Evolutionary conservation across 2,797 vertebrate genomes (phyloP).

Genomic region (Cephalopachus bancanus): DNA sequence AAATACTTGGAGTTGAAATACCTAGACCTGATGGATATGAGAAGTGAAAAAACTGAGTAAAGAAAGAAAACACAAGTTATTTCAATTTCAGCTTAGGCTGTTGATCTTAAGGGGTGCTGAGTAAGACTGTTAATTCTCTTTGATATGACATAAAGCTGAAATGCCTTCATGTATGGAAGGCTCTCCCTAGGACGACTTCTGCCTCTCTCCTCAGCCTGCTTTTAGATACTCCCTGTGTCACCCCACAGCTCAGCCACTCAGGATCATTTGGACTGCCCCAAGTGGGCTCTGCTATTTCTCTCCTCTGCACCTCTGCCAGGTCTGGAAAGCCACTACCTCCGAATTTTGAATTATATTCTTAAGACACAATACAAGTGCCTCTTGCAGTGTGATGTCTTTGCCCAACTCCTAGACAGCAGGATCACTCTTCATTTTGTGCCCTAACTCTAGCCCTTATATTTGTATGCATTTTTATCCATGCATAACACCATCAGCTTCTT

Average conservation of each 20-base stretch:
- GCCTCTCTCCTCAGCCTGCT: neutral
- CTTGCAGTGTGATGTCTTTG: neutral
- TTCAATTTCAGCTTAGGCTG: constrained; percentile 2
- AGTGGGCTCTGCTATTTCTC: neutral
- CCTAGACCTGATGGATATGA: neutral
- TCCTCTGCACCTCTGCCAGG: neutral
- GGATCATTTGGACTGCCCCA: neutral
- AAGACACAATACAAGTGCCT: constrained; percentile 21
- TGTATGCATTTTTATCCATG: neutral
- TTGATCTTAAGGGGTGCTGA: neutral
- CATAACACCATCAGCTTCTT: neutral
- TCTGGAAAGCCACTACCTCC: neutral
- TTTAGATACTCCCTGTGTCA: neutral
- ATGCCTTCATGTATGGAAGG: too few species aligned
- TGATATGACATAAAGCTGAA: neutral
- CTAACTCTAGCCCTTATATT: neutral
- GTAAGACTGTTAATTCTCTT: constrained; percentile 50
- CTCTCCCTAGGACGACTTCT: neutral
- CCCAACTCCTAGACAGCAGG: neutral
- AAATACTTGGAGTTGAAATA: constrained; percentile 54
- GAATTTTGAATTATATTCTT: constrained; percentile 14
- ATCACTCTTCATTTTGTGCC: neutral
- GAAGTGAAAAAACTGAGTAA: constrained; percentile 13
- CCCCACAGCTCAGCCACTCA: neutral
- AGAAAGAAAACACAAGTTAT: constrained; percentile 26